These are phyloP conservation scores for Drosophila setosimentum DNA, from an alignment of 2,888 invertebrate species.

Conservation along the genomic window DNA sequence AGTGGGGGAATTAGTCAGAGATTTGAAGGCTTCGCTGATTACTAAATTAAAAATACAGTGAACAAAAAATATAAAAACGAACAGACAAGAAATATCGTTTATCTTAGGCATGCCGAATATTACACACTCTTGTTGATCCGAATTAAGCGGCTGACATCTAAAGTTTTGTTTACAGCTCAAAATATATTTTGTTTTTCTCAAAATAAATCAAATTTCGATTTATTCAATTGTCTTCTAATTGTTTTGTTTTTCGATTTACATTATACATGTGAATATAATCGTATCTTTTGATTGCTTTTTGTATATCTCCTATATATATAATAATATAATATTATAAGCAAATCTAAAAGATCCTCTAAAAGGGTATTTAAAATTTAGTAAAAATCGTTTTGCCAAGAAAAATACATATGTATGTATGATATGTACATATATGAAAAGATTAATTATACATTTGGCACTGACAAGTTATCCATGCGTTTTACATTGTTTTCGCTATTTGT, in stretches of 20 bases:
- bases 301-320: background rate
- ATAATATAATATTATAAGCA: background rate
- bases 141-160: too few species aligned
- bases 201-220: background rate
- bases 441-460: slow-evolving; percentile 40
- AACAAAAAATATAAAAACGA: slow-evolving; percentile 3
- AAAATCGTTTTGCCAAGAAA: slow-evolving; percentile 10
- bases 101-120: background rate
- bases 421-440: slow-evolving; percentile 14
- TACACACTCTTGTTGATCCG: background rate
- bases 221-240: too few species aligned
- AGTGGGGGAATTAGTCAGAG: slow-evolving; percentile 5
- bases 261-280: too few species aligned
- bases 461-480: slow-evolving; percentile 30
- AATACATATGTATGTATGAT: background rate
- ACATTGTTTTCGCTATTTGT: slow-evolving; percentile 12
- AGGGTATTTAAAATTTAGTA: slow-evolving; percentile 7
- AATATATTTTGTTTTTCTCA: background rate
- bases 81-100: background rate
- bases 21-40: slow-evolving; percentile 24
- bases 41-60: slow-evolving; percentile 13
- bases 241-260: background rate
- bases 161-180: background rate
- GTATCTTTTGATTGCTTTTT: background rate
- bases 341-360: background rate